Evolutionary conservation across 2,888 invertebrate species (phyloP), one percentile per base, ranked within the genome.

Genomic region (Colletes collaris): DNA sequence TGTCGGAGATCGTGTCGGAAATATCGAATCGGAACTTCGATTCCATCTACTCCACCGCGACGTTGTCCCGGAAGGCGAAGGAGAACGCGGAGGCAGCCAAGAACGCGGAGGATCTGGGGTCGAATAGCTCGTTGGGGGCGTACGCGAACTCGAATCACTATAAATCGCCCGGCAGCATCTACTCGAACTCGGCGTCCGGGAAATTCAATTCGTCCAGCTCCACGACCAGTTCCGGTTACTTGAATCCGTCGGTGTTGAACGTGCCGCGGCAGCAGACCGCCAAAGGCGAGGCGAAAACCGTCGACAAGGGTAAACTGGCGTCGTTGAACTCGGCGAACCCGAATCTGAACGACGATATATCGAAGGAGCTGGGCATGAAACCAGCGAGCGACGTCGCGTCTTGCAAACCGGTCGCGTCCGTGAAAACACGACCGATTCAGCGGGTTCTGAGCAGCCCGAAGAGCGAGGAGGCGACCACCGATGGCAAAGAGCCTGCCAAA

Each of bases 1-100:
- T 98, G 0, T 96, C 97, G 7, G 98, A 98, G 93, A 98, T 98
- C 76, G 97, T 98, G 0, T 96, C 96, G 58, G 98, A 98, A 93
- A 97, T 98, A 88, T 97, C 97, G 88, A 96, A 96, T 87, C 94
- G 97, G 49, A 97, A 97, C 91, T 96, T 97, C 52, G 97, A 97
- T 87, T 97, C 97, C 0, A 97, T 98, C 85, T 98, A 98, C 91
- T 97, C 97, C 0, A 96, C 96, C 0, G 96, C 96, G 1, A 96
- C 96, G 0, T 92, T 97, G 2, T 94, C 95, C 0, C 94, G 95
- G 72, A 96, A 95, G 87, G 95, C 95, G 88, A 94, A 94, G 82
- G 94, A 94, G 83, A 92, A 92, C 56, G 93, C 93, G 64, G 91
- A 87, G 0, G 55, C 50, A 3, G 73, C 82, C 8, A 91, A 91